Conservation (phyloP, 2,888 invertebrate species). For the Troides helena region DNA sequence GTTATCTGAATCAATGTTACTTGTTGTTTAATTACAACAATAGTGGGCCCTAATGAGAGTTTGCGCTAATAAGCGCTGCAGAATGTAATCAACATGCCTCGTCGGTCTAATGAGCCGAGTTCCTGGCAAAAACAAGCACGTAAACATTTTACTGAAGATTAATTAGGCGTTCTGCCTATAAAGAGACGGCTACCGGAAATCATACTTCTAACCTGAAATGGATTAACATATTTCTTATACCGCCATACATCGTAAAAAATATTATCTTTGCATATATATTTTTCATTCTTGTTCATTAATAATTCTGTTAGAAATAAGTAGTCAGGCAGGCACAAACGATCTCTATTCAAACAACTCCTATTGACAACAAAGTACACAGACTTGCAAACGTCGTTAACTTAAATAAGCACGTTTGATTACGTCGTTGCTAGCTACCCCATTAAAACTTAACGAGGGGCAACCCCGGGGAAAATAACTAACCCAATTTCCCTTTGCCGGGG, state of each 20-base stretch:
- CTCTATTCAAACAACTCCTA: conserved; percentile 44
- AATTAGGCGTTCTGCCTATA: conserved; percentile 73
- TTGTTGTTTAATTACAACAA: conserved; percentile 80
- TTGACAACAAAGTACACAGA: conserved; percentile 70
- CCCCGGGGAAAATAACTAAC: conserved; percentile 80
- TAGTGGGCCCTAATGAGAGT: conserved; percentile 79
- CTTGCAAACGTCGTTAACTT: conserved; percentile 76
- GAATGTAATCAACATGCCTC: conserved; percentile 80
- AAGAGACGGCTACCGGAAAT: conserved; percentile 51
- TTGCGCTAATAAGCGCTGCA: conserved; percentile 79
- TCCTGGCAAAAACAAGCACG: conserved; percentile 75
- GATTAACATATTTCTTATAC: conserved; percentile 56
- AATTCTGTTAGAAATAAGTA: conserved; percentile 27
- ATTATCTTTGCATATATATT: conserved; percentile 9
- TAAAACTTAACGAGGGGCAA: conserved; percentile 81
- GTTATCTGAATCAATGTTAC: conserved; percentile 60
- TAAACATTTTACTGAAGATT: conserved; percentile 77
- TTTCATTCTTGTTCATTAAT: conserved; percentile 25
- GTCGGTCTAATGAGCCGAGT: conserved; percentile 78
- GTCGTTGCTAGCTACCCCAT: conserved; percentile 79
- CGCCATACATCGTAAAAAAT: conserved; percentile 41
- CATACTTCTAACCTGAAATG: conserved; percentile 56
- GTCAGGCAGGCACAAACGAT: conserved; percentile 39
- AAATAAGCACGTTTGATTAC: conserved; percentile 80
- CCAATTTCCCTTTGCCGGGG: conserved; percentile 80